Evolutionary conservation across 2,888 invertebrate genomes (phyloP).

Genomic region (Tetranychus truncatus): DNA sequence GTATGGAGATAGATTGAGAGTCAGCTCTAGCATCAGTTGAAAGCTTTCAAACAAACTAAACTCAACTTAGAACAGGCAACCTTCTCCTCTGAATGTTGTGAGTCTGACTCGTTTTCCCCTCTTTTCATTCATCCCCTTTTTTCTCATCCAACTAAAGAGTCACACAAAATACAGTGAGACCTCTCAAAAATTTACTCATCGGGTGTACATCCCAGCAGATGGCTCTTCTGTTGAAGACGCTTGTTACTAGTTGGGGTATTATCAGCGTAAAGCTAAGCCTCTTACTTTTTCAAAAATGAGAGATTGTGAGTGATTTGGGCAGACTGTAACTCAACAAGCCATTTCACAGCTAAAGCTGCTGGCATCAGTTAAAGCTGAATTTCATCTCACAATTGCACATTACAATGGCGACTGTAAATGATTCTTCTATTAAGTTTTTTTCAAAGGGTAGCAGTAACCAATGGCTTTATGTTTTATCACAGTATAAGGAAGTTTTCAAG

Average conservation of each 20-base stretch:
- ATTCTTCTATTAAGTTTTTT: constrained; percentile 48
- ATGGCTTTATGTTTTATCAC: constrained; percentile 67
- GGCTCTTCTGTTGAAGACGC: no score
- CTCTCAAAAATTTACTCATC: no score
- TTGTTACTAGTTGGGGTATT: no score
- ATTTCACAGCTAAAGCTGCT: no score
- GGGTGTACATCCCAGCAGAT: no score
- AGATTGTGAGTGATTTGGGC: no score
- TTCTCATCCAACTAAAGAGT: neutral
- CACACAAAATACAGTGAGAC: neutral
- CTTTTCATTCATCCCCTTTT: neutral
- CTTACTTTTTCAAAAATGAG: no score
- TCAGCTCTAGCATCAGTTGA: no score
- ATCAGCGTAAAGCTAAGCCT: no score
- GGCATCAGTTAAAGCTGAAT: neutral
- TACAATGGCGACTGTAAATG: constrained; percentile 25
- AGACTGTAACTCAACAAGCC: no score
- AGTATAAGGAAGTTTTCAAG: constrained; percentile 75
- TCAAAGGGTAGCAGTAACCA: constrained; percentile 63
- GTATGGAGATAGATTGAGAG: no score
- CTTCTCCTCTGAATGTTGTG: no score
- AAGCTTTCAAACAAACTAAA: neutral
- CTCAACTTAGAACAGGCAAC: neutral
- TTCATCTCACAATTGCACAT: neutral
- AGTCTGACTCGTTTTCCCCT: neutral